Conservation (phyloP, 1,140 invertebrate genomes). For the Liolophura sinensis region DNA sequence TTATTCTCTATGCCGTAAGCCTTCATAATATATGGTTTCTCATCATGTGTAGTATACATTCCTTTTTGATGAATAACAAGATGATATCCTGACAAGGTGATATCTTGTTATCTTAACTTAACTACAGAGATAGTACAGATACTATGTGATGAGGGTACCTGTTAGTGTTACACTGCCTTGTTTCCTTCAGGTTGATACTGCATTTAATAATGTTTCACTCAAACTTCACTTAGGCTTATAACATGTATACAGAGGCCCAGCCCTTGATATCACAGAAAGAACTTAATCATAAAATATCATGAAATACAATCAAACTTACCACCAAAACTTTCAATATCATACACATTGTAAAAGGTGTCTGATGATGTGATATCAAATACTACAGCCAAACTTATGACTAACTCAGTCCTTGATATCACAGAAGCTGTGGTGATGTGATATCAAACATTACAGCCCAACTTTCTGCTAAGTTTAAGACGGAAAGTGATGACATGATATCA, state of each 20-base stretch:
- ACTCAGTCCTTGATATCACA: constrained; percentile 59
- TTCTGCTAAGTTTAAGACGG: constrained; percentile 57
- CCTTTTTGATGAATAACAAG: no score
- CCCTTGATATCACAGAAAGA: constrained; percentile 57
- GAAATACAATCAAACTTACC: constrained; percentile 40
- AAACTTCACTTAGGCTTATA: constrained; percentile 49
- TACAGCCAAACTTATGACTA: constrained; percentile 41
- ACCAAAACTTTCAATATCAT: constrained; percentile 58
- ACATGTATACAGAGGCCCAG: no score
- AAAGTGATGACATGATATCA: constrained; percentile 53
- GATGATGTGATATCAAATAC: constrained; percentile 55
- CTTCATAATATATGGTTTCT: no score
- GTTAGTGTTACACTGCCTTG: no score
- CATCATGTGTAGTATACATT: no score
- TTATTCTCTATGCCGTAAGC: no score
- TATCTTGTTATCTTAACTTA: no score
- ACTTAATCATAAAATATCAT: constrained; percentile 53
- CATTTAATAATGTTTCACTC: no score
- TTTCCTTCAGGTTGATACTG: no score
- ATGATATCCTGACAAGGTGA: no score
- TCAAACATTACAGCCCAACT: constrained; percentile 46
- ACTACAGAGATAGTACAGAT: no score
- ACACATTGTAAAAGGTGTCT: constrained; percentile 56
- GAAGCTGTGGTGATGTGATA: constrained; percentile 51
- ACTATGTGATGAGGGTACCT: no score